A percentile compares a stretch with the other conserved stretches of the same genome.
phyloP scores from a whole-genome alignment of 2,797 vertebrate species.

The Poecilia gillii region DNA sequence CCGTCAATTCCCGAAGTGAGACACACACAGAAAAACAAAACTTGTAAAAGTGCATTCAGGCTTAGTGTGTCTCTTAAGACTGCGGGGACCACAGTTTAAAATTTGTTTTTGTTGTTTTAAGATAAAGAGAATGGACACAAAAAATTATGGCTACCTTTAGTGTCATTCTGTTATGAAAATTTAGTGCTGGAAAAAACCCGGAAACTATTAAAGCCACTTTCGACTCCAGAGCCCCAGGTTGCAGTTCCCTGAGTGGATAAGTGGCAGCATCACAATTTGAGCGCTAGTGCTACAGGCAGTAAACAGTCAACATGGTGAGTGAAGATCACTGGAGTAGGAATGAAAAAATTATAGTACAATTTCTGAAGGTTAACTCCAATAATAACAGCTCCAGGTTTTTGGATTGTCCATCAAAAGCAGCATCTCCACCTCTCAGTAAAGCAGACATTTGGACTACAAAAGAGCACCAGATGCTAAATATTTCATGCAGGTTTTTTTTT shows the following conservation, averaged over 20 bases:
- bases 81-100: no score
- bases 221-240: background rate
- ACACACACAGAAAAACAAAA: no score
- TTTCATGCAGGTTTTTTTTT: background rate
- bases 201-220: background rate
- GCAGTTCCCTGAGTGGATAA: background rate
- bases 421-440: background rate
- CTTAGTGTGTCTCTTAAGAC: no score
- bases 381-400: background rate
- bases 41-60: no score
- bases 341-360: background rate
- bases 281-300: background rate
- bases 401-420: background rate
- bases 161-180: background rate
- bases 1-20: no score
- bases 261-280: background rate
- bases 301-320: background rate
- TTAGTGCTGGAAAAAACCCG: accelerated
- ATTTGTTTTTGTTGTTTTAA: background rate
- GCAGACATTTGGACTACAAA: background rate
- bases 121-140: background rate
- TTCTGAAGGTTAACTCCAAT: background rate
- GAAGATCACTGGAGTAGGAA: background rate
- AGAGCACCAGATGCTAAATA: background rate
- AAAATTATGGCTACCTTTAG: background rate